These are phyloP conservation scores for Phymorhynchus buccinoides DNA, from an alignment of 1,140 invertebrate species.

Conservation along the genomic window DNA sequence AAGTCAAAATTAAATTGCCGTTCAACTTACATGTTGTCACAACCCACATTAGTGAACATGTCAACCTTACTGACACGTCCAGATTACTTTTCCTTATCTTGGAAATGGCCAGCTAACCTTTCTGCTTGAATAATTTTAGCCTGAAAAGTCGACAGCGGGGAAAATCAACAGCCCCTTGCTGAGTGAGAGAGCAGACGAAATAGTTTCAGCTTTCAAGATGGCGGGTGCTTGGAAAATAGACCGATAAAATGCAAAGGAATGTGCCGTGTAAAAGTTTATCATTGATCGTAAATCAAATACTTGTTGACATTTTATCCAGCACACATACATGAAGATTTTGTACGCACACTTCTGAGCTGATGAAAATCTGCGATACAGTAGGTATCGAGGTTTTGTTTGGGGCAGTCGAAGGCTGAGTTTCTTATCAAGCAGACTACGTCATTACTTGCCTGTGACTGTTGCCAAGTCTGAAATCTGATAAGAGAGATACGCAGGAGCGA, in stretches of 20 bases:
- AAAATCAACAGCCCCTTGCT: constrained; percentile 11
- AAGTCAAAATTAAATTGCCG: too few relatives aligned
- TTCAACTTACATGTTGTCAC: not conserved
- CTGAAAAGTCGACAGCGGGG: constrained; percentile 24
- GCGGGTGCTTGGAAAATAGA: constrained; percentile 1
- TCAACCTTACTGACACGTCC: too few relatives aligned
- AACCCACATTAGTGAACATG: not conserved
- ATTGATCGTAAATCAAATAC: not conserved
- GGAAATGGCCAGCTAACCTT: constrained; percentile 7
- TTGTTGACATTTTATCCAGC: not conserved
- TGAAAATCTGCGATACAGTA: not conserved
- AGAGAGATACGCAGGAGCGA: too few relatives aligned
- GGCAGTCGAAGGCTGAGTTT: not conserved
- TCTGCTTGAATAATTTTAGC: constrained; percentile 38
- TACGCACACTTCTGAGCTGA: not conserved
- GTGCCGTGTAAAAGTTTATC: not conserved
- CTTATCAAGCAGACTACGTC: too few relatives aligned
- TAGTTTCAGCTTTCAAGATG: constrained; percentile 30
- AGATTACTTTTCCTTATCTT: not conserved
- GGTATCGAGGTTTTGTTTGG: not conserved
- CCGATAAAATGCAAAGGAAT: constrained; percentile 11
- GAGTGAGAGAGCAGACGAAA: constrained; percentile 31
- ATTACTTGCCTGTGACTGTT: too few relatives aligned
- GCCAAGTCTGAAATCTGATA: too few relatives aligned
- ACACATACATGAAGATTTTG: not conserved